phyloP scores from a whole-genome alignment of 2,797 vertebrate species.

The Otolemur crassicaudatus region DNA sequence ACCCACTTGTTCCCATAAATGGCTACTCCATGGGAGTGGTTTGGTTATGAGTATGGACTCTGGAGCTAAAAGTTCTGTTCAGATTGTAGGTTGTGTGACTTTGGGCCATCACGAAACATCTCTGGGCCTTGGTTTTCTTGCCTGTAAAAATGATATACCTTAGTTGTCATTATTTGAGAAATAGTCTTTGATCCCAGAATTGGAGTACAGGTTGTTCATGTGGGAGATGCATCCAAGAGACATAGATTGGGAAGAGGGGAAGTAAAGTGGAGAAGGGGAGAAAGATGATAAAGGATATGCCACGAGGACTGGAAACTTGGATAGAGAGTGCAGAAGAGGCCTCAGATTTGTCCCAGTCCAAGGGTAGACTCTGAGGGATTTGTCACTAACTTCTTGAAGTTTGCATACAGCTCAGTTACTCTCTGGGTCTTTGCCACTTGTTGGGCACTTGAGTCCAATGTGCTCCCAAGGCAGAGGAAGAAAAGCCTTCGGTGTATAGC shows the following conservation, averaged over 20 bases:
- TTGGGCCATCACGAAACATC: not conserved
- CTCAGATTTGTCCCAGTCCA: not conserved
- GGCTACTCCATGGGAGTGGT: not conserved
- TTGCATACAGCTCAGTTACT: not conserved
- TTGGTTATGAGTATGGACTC: not conserved
- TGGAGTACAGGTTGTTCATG: not conserved
- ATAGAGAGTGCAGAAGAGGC: not conserved
- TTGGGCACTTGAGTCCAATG: not conserved
- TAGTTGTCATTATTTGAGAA: not conserved
- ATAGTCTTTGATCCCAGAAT: not conserved
- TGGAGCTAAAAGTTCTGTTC: not conserved
- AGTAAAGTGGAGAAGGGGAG: not conserved
- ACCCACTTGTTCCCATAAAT: not conserved
- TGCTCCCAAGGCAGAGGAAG: not conserved
- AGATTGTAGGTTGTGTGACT: not conserved
- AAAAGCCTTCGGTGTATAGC: not conserved
- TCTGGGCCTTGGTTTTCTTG: not conserved
- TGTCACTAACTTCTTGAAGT: not conserved
- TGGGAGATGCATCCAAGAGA: not conserved
- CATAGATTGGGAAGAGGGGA: not conserved
- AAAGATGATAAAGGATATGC: not conserved
- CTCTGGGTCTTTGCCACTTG: not conserved
- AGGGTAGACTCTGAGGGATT: not conserved
- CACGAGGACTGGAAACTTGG: not conserved
- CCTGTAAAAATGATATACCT: not conserved